Conservation (phyloP, 2,113 vertebrate genomes). For the Martes martes region DNA sequence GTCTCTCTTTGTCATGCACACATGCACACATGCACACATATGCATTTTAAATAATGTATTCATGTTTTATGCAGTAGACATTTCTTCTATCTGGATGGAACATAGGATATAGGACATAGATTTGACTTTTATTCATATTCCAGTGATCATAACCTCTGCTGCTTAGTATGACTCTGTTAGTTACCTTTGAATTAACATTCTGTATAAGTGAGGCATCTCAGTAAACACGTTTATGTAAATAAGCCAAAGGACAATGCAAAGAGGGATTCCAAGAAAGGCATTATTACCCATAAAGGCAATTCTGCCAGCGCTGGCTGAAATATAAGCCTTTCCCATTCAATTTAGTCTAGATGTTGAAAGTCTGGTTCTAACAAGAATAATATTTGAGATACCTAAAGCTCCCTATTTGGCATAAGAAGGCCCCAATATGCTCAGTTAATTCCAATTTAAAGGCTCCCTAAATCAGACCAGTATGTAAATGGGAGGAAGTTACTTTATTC, state of each 20-base stretch:
- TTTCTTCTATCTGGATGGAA: neutral
- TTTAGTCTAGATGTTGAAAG: neutral
- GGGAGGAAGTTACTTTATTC: neutral
- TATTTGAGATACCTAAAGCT: neutral
- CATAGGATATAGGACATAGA: neutral
- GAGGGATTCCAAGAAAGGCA: neutral
- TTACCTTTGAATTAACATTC: neutral
- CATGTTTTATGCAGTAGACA: neutral
- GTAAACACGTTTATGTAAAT: neutral
- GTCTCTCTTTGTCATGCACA: neutral
- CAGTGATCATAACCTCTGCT: neutral
- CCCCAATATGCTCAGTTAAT: neutral
- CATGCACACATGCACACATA: neutral
- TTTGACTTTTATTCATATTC: neutral
- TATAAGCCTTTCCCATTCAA: neutral
- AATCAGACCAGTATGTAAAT: neutral
- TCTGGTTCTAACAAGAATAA: neutral
- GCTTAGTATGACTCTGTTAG: neutral
- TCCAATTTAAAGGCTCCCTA: neutral
- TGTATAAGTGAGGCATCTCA: neutral
- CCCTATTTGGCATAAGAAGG: neutral
- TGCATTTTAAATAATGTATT: neutral
- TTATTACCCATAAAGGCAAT: neutral
- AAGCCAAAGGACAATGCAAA: neutral
- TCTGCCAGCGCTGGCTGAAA: neutral